Conservation (phyloP, 2,888 invertebrate genomes). For the Drosophila merina region DNA sequence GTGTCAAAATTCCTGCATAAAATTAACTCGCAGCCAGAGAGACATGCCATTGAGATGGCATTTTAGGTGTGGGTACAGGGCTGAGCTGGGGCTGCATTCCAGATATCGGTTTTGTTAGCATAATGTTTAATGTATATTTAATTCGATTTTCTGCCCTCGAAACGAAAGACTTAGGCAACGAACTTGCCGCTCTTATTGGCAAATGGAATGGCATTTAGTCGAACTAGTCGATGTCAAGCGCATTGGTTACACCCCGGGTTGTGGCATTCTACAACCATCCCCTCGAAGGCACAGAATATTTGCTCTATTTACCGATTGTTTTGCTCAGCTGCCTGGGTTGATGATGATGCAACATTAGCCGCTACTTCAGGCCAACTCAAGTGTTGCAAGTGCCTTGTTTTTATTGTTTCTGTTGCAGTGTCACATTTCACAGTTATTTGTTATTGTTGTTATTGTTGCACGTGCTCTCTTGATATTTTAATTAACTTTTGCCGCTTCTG, state of each 20-base stretch:
- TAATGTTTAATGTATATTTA: neutral
- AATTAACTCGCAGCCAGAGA: constrained; percentile 50
- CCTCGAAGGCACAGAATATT: too few relatives aligned
- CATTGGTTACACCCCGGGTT: constrained; percentile 1
- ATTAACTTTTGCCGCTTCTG: constrained; percentile 46
- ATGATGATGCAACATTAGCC: constrained; percentile 52
- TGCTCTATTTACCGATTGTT: too few relatives aligned
- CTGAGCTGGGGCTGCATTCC: neutral
- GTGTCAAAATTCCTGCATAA: constrained; percentile 59
- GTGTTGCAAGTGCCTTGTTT: constrained; percentile 38
- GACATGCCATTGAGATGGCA: constrained; percentile 6
- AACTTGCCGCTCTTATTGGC: constrained; percentile 57
- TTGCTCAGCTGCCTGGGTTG: constrained; percentile 1
- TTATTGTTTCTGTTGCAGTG: constrained; percentile 47
- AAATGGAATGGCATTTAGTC: constrained; percentile 33
- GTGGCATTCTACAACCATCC: neutral
- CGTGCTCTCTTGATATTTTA: constrained; percentile 65
- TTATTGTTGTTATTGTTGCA: constrained; percentile 42
- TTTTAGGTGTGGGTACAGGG: constrained; percentile 1
- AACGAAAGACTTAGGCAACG: constrained; percentile 51
- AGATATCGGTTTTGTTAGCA: neutral
- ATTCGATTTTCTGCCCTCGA: constrained; percentile 1
- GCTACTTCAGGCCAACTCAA: constrained; percentile 44
- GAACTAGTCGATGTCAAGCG: constrained; percentile 6
- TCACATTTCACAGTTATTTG: constrained; percentile 69